These are phyloP conservation scores for Coboldia fuscipes DNA, from an alignment of 1,140 invertebrate species.

Conservation along the genomic window DNA sequence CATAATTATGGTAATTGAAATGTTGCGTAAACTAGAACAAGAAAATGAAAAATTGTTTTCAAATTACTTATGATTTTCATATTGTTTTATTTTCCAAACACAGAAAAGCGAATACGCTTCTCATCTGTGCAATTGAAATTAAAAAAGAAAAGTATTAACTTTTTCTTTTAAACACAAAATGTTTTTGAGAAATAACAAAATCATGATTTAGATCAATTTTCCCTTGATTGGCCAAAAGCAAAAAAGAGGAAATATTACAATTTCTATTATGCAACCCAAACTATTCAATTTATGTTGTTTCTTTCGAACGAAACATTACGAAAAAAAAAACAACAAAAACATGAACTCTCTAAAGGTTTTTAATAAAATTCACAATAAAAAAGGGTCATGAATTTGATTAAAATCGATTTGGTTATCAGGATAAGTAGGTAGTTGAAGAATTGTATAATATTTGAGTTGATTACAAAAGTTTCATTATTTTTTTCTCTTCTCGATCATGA, in stretches of 20 bases:
- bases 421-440: no score
- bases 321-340: background rate
- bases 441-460: no score
- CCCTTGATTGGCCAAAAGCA: background rate
- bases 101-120: background rate
- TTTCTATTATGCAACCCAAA: background rate
- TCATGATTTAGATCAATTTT: background rate
- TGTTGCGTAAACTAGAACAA: no score
- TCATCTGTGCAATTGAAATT: background rate
- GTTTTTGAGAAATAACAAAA: slow-evolving; percentile 1
- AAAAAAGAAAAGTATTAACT: background rate
- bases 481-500: no score
- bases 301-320: background rate
- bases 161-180: slow-evolving; percentile 1
- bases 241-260: background rate
- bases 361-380: background rate
- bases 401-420: no score
- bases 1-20: no score
- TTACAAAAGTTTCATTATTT: no score
- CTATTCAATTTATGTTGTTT: background rate
- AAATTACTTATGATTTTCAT: background rate
- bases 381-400: no score
- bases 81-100: background rate
- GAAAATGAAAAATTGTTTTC: no score
- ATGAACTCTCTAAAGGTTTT: background rate